Percentiles rank a stretch among this genome's conserved stretches.
phyloP scores from a whole-genome alignment of 1,140 invertebrate species.

The Drosophila busckii region DNA sequence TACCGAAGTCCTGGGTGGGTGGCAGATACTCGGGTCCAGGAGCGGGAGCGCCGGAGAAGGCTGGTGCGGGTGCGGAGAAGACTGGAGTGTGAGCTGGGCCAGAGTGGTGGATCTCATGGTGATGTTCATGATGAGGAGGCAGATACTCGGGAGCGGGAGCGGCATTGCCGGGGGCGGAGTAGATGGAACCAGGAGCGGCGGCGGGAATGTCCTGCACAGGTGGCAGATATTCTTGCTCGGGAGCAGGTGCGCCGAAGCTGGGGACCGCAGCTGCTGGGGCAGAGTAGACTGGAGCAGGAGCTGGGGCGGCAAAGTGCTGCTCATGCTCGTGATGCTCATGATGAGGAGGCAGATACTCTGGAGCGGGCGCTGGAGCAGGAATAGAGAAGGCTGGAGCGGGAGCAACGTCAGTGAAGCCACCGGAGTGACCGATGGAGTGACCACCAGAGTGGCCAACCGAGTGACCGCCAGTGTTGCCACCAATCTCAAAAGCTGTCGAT shows the following conservation, averaged over 20 bases:
- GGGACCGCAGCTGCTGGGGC: too few relatives aligned
- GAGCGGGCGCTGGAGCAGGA: constrained; percentile 21
- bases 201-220: constrained; percentile 24
- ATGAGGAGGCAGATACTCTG: too few relatives aligned
- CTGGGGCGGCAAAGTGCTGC: constrained; percentile 21
- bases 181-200: constrained; percentile 19
- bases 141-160: constrained; percentile 45
- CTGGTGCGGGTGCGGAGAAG: constrained; percentile 42
- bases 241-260: constrained; percentile 19
- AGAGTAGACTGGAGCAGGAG: constrained; percentile 24
- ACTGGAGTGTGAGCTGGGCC: constrained; percentile 28
- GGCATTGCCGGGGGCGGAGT: too few relatives aligned
- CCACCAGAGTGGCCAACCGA: constrained; percentile 3
- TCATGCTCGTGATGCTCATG: too few relatives aligned
- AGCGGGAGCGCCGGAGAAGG: constrained; percentile 40
- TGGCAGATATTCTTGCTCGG: constrained; percentile 13
- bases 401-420: constrained; percentile 5
- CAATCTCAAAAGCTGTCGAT: constrained; percentile 47
- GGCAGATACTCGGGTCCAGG: too few relatives aligned
- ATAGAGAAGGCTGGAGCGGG: constrained; percentile 19
- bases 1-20: constrained; percentile 13
- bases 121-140: constrained; percentile 44
- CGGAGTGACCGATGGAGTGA: constrained; percentile 8
- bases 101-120: too few relatives aligned
- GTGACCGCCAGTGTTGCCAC: constrained; percentile 5